Evolutionary conservation across 1,140 invertebrate genomes (phyloP).

Genomic region (Drosophila sulfurigaster): DNA sequence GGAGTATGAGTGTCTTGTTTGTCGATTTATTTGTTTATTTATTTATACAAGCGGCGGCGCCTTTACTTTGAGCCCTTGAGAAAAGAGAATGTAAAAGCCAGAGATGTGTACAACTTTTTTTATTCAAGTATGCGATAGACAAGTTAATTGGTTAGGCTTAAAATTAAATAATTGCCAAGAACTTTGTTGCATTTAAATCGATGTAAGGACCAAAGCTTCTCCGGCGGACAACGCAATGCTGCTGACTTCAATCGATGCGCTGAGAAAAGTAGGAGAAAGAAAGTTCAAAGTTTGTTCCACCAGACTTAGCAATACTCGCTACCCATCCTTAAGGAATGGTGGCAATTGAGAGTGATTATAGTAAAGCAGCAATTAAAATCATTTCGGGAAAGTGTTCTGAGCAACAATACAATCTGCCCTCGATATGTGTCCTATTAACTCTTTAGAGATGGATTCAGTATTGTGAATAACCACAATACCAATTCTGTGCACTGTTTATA

Average conservation of each 20-base stretch:
- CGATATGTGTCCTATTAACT: too few relatives aligned
- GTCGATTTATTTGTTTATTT: constrained; percentile 68
- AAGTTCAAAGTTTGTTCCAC: not conserved
- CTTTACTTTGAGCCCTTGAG: constrained; percentile 60
- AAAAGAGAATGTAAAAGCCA: constrained; percentile 46
- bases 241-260: constrained; percentile 39
- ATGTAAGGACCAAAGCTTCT: constrained; percentile 56
- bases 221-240: constrained; percentile 55
- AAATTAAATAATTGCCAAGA: constrained; percentile 17
- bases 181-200: constrained; percentile 23
- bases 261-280: constrained; percentile 14
- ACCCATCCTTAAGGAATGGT: too few relatives aligned
- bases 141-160: constrained; percentile 51
- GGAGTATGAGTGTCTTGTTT: constrained; percentile 65
- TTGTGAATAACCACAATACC: too few relatives aligned
- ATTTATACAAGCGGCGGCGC: constrained; percentile 69
- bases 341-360: too few relatives aligned
- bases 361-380: too few relatives aligned
- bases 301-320: too few relatives aligned
- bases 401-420: too few relatives aligned
- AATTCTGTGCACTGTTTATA: too few relatives aligned
- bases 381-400: too few relatives aligned
- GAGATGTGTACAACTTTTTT: constrained; percentile 8
- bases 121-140: constrained; percentile 37
- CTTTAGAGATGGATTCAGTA: too few relatives aligned